Conservation (phyloP, 2,888 invertebrate genomes). For the Mechanitis mazaeus region DNA sequence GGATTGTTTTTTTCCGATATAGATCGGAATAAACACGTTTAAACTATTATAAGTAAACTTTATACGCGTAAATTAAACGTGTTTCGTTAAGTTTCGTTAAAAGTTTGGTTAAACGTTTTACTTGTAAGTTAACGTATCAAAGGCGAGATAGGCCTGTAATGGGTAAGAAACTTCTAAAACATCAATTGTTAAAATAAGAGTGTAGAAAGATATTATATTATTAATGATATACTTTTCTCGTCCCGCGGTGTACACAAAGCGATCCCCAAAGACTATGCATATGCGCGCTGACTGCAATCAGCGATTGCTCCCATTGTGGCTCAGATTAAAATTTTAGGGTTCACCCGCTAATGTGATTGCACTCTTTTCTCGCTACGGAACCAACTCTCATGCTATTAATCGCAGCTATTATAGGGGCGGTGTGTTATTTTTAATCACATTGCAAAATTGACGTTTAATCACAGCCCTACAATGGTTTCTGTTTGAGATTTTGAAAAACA, state of each 20-base stretch:
- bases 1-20: too few relatives aligned
- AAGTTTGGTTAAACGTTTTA: too few relatives aligned
- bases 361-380: constrained; percentile 60
- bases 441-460: constrained; percentile 41
- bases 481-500: constrained; percentile 6
- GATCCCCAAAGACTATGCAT: constrained; percentile 76
- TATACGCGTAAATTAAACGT: too few relatives aligned
- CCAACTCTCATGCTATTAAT: constrained; percentile 54
- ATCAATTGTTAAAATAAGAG: background rate
- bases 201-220: background rate
- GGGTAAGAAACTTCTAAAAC: too few relatives aligned
- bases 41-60: too few relatives aligned
- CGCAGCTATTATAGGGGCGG: constrained; percentile 59
- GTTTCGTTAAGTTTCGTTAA: too few relatives aligned
- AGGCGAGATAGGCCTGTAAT: too few relatives aligned
- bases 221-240: constrained; percentile 16
- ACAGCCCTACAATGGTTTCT: constrained; percentile 17
- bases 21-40: too few relatives aligned
- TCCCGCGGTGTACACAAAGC: constrained; percentile 59
- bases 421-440: constrained; percentile 68
- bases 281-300: constrained; percentile 71
- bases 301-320: constrained; percentile 70
- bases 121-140: too few relatives aligned
- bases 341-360: constrained; percentile 76
- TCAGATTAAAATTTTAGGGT: constrained; percentile 76